phyloP scores from a whole-genome alignment of 2,888 invertebrate genomes.

The Cecidostiba fungosa region DNA sequence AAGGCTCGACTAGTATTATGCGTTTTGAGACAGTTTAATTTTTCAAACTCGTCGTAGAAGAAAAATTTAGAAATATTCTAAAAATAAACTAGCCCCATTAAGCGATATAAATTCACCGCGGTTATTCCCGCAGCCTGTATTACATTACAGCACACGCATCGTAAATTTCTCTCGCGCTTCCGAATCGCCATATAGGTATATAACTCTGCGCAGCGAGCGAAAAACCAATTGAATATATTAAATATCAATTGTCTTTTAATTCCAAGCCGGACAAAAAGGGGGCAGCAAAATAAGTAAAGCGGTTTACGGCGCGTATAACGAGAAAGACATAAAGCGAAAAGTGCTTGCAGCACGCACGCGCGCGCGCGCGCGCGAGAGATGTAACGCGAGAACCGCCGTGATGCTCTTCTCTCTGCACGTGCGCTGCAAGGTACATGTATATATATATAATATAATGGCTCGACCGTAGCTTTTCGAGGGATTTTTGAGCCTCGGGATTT shows the following conservation, averaged over 20 bases:
- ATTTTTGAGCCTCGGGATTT: slow-evolving; percentile 37
- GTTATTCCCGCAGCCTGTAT: too few species aligned
- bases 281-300: background rate
- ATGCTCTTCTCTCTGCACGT: background rate
- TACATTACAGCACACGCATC: background rate
- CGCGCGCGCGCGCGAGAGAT: slow-evolving; percentile 4
- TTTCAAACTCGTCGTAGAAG: too few species aligned
- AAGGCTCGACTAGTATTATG: background rate
- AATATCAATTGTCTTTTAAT: slow-evolving; percentile 17
- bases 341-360: background rate
- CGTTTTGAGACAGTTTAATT: background rate
- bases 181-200: background rate
- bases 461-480: slow-evolving; percentile 26
- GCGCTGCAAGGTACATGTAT: background rate
- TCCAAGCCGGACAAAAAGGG: background rate
- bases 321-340: slow-evolving; percentile 12
- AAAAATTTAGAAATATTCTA: too few species aligned
- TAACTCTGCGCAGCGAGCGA: background rate
- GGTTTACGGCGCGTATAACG: background rate
- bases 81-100: too few species aligned
- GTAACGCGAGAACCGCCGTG: background rate
- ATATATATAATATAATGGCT: slow-evolving; percentile 26
- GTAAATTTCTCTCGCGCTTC: background rate
- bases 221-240: slow-evolving; percentile 2
- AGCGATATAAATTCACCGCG: too few species aligned